Base-by-base conservation (phyloP, 2,888 invertebrate species). In the Phymatocera aterrima region DNA sequence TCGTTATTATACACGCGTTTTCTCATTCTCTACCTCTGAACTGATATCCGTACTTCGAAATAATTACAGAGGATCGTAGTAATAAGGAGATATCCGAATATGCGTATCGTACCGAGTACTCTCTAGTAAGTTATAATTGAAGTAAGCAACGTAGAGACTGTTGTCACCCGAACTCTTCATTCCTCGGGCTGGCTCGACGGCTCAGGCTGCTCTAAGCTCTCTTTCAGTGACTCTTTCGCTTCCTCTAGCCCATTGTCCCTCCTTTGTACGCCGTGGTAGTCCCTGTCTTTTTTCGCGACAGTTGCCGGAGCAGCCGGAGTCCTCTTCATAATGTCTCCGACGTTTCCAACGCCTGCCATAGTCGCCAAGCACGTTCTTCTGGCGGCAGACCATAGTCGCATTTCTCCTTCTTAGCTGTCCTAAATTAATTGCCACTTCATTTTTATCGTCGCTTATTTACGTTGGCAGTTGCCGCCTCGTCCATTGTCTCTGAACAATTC, bases 371-470 rank as follows among this genome's bases (percentile, higher is more conserved):
- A 57, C 57, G 54, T 75, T 40, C 70, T 83, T 84, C 81, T 80
- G 81, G 81, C 80, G 80, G 79, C 40, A 79, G 80, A 81, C 80
- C 48, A 46, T 75, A 54, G 54, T 54, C 51, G 61, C 61, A 77
- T 79, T 79, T 79, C 75, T 79, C 75, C 65, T 48, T 74, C 37
- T 61, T 65, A 34, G 82, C 83, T 84, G 84, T 85, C 86, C 86
- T 81, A 86, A 87, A 87, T 87, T 87, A 87, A 87, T 87, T 87
- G 85, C 86, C 85, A 86, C 86, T 86, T 84, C 84, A 85, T 84
- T 87, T 87, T 87, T 87, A 87, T 87, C 85, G 84, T 83, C 87
- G 83, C 84, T 87, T 86, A 87, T 87, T 87, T 86, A 84, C 84
- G 82, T 83, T 82, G 82, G 82, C 85, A 84, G 85, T 85, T 85